Conservation (phyloP, 2,113 vertebrate species). For the Isichthys henryi region DNA sequence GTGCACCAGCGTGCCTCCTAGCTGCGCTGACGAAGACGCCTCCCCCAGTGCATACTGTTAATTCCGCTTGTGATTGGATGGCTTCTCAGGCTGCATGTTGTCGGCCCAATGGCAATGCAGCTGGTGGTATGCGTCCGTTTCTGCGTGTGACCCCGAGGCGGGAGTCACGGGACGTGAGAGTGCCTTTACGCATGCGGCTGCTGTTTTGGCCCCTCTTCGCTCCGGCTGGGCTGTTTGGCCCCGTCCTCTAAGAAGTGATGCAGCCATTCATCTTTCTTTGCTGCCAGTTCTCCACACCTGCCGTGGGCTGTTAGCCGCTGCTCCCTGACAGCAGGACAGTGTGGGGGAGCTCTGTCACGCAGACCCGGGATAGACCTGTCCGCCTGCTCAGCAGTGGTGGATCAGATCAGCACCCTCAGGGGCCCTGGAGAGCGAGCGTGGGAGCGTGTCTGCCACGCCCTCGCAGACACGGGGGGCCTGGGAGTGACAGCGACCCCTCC, state of each 20-base stretch:
- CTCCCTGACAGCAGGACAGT: not conserved
- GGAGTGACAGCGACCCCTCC: not conserved
- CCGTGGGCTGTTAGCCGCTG: not conserved
- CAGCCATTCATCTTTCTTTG: constrained; percentile 57
- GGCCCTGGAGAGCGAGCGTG: not conserved
- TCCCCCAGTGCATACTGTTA: constrained; percentile 15
- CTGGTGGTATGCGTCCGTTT: not conserved
- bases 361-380: not conserved
- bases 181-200: not conserved
- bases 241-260: constrained; percentile 39
- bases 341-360: not conserved
- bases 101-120: not conserved
- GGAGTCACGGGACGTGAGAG: not conserved
- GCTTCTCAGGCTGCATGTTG: not conserved
- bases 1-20: not conserved
- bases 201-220: not conserved
- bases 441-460: not conserved
- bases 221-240: constrained; percentile 21
- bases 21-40: not conserved
- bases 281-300: constrained; percentile 36
- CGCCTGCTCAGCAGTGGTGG: not conserved
- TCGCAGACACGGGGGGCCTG: not conserved
- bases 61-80: not conserved
- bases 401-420: not conserved
- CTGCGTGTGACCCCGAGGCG: not conserved